Evolutionary conservation across 2,888 invertebrate genomes (phyloP), one percentile per base, ranked within the genome.

Genomic region (Seira sanloemensis): DNA sequence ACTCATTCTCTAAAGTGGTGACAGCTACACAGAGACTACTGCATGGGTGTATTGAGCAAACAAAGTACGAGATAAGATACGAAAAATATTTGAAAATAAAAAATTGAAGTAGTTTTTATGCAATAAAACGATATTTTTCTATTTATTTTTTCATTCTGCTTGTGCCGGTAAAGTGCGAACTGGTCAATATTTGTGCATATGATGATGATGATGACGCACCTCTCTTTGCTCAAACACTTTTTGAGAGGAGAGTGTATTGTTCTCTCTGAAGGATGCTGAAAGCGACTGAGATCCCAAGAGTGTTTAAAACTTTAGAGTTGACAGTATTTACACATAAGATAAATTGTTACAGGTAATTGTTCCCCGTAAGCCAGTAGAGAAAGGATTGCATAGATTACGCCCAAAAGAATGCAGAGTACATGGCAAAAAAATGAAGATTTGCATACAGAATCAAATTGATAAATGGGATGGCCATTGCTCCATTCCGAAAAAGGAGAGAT

Each of bases 401-500:
- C 50, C 50, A 50, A 12, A 4, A 37, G 12, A 37, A 37, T 7
- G 37, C 5, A 37, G 5, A 37, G 37, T 12, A 37, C 12, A 50
- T 50, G 50, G 50, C 50, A 16, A 50, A 50, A 50, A 37, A 66
- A 77, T n/a, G n/a, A 77, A 68, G 77, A 77, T 77, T 77, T 77
- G 68, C 68, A 77, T 54, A 18, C 37, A 46, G 46, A 79, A 74
- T 80, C 74, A 74, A 80, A 80, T 80, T 81, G 81, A 81, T 81
- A 75, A 81, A 81, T 73, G 58, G 73, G 37, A 73, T 81, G 81
- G 58, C 65, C 62, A 81, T 24, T 27, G 26, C 24, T 18, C 67
- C 46, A 77, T 78, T 46, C 83, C 83, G 77, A 83, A 83, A 73
- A 83, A 78, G 83, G 83, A 50, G 16, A 37, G 50, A 74, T 68